These are phyloP conservation scores for Atethmia centrago DNA, from an alignment of 2,888 invertebrate species.

Conservation along the genomic window DNA sequence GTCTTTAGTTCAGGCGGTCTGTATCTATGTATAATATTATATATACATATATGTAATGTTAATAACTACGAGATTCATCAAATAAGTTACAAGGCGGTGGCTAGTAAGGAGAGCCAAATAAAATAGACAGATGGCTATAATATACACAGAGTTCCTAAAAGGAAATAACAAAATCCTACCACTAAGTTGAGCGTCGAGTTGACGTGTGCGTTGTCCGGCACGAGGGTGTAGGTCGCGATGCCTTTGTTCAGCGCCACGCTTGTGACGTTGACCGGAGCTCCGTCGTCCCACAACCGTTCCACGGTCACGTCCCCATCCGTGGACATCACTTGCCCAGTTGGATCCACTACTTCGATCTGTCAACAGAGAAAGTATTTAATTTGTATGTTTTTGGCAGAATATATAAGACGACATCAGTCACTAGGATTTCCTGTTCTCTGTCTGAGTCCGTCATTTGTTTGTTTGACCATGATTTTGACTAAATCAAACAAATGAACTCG, in stretches of 20 bases:
- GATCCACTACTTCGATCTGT: constrained; percentile 84
- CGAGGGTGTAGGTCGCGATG: constrained; percentile 78
- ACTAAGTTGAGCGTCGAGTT: constrained; percentile 93
- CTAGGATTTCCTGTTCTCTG: constrained; percentile 16
- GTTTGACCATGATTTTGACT: background rate
- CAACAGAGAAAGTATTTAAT: constrained; percentile 3
- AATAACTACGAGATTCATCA: no score
- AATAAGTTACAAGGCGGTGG: no score
- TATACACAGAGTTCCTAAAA: background rate
- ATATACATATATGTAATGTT: no score
- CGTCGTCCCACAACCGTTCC: constrained; percentile 86
- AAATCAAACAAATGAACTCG: constrained; percentile 20
- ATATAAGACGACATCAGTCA: background rate
- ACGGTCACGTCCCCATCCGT: constrained; percentile 81
- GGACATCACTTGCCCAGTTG: constrained; percentile 79
- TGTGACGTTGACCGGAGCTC: constrained; percentile 83
- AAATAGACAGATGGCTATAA: background rate
- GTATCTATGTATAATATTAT: no score
- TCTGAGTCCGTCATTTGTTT: constrained; percentile 1
- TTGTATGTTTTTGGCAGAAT: background rate
- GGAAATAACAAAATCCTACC: constrained; percentile 81
- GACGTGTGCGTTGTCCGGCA: constrained; percentile 86
- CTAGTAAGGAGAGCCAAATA: background rate
- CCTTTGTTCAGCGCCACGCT: constrained; percentile 79
- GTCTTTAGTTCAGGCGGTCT: no score